phyloP scores from a whole-genome alignment of 2,797 vertebrate genomes.

The Orientallactaga sibirica region DNA sequence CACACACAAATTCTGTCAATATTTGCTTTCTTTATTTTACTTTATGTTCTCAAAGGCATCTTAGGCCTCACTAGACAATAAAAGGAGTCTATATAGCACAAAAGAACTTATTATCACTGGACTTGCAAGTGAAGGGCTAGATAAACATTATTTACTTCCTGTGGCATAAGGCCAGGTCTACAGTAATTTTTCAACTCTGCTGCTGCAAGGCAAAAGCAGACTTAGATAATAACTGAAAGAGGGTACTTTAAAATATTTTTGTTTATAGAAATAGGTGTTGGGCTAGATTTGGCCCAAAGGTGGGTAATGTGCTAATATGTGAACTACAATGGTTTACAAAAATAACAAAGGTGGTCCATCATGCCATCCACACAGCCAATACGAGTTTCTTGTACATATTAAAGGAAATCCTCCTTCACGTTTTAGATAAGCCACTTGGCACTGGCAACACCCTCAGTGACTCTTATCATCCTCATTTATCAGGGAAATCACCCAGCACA shows the following conservation, averaged over 20 bases:
- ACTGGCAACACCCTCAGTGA: neutral
- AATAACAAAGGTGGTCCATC: neutral
- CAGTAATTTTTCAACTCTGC: neutral
- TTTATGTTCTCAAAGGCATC: conserved; percentile 34
- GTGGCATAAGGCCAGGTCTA: neutral
- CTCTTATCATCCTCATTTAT: neutral
- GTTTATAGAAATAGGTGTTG: neutral
- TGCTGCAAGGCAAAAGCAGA: neutral
- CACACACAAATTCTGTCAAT: too few relatives aligned
- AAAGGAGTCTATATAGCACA: neutral
- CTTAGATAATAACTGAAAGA: neutral
- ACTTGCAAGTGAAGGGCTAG: neutral
- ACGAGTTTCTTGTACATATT: neutral
- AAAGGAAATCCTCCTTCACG: neutral
- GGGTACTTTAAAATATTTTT: neutral
- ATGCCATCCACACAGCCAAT: neutral
- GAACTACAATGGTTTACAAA: neutral
- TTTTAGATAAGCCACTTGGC: neutral
- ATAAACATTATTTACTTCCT: neutral
- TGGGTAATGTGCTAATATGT: neutral
- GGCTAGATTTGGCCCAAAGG: neutral
- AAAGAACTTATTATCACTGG: neutral
- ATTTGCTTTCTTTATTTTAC: conserved; percentile 28
- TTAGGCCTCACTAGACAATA: neutral
- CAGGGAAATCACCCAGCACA: neutral